Evolutionary conservation across 2,888 invertebrate genomes (phyloP).

Genomic region (Hypercompe scribonia): DNA sequence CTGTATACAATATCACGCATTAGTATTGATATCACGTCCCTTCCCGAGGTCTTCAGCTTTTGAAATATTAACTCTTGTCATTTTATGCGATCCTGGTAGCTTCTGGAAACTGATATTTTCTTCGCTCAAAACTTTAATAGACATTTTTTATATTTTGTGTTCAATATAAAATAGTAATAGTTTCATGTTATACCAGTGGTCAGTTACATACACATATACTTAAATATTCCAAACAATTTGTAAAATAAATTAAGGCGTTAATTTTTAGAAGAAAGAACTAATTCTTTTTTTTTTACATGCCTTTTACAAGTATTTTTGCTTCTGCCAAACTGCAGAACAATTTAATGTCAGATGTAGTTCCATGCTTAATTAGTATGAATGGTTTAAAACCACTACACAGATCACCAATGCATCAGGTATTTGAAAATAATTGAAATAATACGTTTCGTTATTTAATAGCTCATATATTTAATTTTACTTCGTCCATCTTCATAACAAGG

Average conservation of each 20-base stretch:
- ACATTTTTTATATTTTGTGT: background rate
- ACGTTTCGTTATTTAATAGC: background rate
- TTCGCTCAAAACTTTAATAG: slow-evolving; percentile 20
- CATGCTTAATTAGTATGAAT: no score
- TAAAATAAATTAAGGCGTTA: no score
- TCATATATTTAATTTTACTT: slow-evolving; percentile 9
- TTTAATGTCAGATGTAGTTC: no score
- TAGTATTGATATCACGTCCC: slow-evolving; percentile 46
- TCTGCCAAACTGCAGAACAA: no score
- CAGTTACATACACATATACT: no score
- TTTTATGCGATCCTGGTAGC: slow-evolving; percentile 47
- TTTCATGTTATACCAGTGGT: no score
- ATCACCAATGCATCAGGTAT: background rate
- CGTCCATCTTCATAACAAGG: slow-evolving; percentile 6
- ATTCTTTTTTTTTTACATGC: no score
- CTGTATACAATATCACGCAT: slow-evolving; percentile 39
- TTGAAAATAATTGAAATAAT: background rate
- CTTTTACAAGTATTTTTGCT: no score
- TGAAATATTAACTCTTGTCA: slow-evolving; percentile 54
- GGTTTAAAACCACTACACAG: background rate
- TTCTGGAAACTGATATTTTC: slow-evolving; percentile 33
- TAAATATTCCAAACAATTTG: no score
- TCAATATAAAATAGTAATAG: background rate
- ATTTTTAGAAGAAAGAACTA: no score
- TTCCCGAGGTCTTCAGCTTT: slow-evolving; percentile 47